A percentile compares a stretch with the other conserved stretches of the same genome.
Evolutionary conservation across 2,888 invertebrate genomes (phyloP).

Genomic region (Synergus japonicus): DNA sequence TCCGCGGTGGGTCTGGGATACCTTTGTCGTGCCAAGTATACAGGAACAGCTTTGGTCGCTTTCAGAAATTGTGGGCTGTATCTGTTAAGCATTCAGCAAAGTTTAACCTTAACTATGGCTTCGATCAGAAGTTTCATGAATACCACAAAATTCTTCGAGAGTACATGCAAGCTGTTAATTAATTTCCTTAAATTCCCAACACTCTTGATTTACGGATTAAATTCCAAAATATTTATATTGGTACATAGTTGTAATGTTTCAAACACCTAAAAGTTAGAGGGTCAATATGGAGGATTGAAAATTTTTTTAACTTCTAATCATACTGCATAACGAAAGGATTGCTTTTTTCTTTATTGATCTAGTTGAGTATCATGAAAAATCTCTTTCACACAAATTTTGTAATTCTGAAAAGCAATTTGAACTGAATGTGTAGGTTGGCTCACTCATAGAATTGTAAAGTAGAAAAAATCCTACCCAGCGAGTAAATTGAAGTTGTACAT

Average conservation of each 20-base stretch:
- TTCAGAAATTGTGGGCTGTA: constrained; percentile 87
- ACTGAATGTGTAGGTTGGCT: neutral
- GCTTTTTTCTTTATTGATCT: neutral
- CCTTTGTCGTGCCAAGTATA: constrained; percentile 87
- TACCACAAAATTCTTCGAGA: neutral
- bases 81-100: constrained; percentile 70
- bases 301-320: no score
- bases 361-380: constrained; percentile 17
- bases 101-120: constrained; percentile 1
- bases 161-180: neutral
- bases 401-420: constrained; percentile 16
- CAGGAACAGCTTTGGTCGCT: constrained; percentile 87
- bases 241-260: no score
- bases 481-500: constrained; percentile 94
- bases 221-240: neutral
- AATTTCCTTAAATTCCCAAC: neutral
- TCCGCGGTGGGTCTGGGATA: constrained; percentile 87
- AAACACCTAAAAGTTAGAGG: no score
- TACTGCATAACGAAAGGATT: no score
- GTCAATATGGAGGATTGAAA: no score
- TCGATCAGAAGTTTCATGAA: constrained; percentile 1
- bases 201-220: neutral
- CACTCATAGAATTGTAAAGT: constrained; percentile 22
- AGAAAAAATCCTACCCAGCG: constrained; percentile 81
- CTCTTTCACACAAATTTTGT: neutral